These are phyloP conservation scores for Danio aesculapii DNA, from an alignment of 2,797 vertebrate genomes.

Conservation along the genomic window DNA sequence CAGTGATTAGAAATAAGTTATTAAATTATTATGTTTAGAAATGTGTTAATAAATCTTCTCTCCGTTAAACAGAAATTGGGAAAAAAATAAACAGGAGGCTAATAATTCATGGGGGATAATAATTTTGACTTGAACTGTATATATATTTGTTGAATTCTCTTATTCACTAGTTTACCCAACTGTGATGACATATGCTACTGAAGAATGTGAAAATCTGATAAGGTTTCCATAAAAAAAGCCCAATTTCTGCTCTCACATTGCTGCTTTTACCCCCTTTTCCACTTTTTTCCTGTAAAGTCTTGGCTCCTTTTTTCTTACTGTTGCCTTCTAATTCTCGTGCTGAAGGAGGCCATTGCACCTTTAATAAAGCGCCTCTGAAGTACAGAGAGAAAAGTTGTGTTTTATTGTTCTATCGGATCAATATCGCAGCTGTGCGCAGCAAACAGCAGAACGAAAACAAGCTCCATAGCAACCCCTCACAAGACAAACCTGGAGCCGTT, in stretches of 20 bases:
- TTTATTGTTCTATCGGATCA: slow-evolving; percentile 45
- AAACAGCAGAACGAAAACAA: slow-evolving; percentile 33
- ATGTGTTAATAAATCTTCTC: too few species aligned
- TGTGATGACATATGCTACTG: too few species aligned
- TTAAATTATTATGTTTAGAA: too few species aligned
- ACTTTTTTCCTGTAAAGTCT: background rate
- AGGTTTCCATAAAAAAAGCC: too few species aligned
- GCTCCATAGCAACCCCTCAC: slow-evolving; percentile 40
- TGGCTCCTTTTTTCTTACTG: slow-evolving; percentile 1
- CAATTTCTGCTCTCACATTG: background rate
- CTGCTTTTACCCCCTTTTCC: background rate
- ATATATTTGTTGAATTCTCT: too few species aligned
- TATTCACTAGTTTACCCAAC: too few species aligned
- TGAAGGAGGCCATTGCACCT: slow-evolving; percentile 40
- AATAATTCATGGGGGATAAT: too few species aligned
- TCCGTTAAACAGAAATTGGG: too few species aligned
- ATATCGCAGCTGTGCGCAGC: slow-evolving; percentile 41
- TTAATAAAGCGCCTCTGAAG: slow-evolving; percentile 47
- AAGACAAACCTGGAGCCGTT: background rate
- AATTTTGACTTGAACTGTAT: too few species aligned
- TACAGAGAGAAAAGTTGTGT: slow-evolving; percentile 12
- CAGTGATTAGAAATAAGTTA: too few species aligned
- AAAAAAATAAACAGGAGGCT: too few species aligned
- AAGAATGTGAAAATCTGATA: too few species aligned
- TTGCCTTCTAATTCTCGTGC: background rate